Evolutionary conservation across 2,113 vertebrate species (phyloP).

Genomic region (Platycercus adscitus): DNA sequence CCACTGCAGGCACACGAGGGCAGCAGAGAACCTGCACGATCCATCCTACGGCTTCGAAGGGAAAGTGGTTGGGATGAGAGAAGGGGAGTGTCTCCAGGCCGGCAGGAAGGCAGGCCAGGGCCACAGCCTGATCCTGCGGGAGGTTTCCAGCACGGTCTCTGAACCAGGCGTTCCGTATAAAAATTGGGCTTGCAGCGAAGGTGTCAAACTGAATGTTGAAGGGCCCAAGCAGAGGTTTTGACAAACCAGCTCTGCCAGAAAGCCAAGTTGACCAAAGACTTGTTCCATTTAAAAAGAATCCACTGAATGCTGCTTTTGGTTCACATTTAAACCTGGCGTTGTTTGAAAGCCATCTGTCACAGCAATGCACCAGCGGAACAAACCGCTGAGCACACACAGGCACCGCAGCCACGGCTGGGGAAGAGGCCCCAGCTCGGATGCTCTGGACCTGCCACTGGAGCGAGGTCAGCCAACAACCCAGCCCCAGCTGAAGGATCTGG

Average conservation of each 20-base stretch:
- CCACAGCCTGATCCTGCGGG: not conserved
- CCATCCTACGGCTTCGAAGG: not conserved
- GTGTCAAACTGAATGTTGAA: not conserved
- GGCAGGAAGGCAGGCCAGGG: not conserved
- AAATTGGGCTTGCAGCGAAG: constrained; percentile 20
- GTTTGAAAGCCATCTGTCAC: constrained; percentile 59
- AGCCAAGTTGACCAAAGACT: constrained; percentile 19
- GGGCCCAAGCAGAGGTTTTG: not conserved
- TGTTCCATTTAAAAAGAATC: not conserved
- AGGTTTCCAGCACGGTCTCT: not conserved
- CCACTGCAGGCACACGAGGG: constrained; percentile 30
- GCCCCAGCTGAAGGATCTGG: not conserved
- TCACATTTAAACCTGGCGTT: constrained; percentile 62
- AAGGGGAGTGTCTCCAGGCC: not conserved
- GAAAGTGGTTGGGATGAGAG: not conserved
- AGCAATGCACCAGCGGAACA: not conserved
- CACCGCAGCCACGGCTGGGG: not conserved
- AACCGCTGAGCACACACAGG: not conserved
- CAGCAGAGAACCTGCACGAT: constrained; percentile 34
- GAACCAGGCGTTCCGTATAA: not conserved
- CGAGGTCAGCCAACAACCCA: not conserved
- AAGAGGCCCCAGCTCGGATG: not conserved
- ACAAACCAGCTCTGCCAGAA: not conserved
- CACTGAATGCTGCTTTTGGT: constrained; percentile 35
- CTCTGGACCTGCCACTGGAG: not conserved